A percentile compares a stretch with the other conserved stretches of the same genome.
Evolutionary conservation across 2,797 vertebrate genomes (phyloP).

Genomic region (Moxostoma hubbsi): DNA sequence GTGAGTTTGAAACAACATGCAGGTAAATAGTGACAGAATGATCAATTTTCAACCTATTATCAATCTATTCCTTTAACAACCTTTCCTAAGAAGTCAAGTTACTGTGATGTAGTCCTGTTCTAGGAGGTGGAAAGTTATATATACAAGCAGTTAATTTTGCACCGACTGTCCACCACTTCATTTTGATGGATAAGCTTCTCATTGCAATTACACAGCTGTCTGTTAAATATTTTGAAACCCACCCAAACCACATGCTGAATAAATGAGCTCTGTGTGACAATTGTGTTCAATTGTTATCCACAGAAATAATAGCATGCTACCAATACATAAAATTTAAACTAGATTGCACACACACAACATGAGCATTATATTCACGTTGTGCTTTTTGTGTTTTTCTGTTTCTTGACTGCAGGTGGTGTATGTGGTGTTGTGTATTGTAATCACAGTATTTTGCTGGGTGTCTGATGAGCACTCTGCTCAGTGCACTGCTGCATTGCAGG

Average conservation of each 20-base stretch:
- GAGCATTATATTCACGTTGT: background rate
- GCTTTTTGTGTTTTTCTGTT: conserved; percentile 16
- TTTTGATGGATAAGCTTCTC: background rate
- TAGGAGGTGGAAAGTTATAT: background rate
- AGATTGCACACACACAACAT: background rate
- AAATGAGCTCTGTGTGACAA: background rate
- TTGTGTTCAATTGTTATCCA: background rate
- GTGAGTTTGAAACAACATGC: too few relatives aligned
- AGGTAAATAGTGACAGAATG: too few relatives aligned
- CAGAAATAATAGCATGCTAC: background rate
- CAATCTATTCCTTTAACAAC: background rate
- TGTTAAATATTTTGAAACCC: background rate
- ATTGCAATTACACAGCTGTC: background rate
- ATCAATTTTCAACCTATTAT: background rate
- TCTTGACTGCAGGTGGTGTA: conserved; percentile 80
- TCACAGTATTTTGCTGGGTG: conserved; percentile 72
- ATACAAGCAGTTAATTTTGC: background rate
- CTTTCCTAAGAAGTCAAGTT: background rate
- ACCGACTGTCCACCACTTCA: too few relatives aligned
- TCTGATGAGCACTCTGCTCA: conserved; percentile 57
- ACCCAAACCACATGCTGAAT: too few relatives aligned
- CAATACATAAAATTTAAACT: background rate
- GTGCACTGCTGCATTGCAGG: conserved; percentile 63
- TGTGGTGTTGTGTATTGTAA: conserved; percentile 78
- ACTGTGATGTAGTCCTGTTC: background rate